Base-by-base conservation (phyloP, 1,140 invertebrate species). In the Bombus ignitus region DNA sequence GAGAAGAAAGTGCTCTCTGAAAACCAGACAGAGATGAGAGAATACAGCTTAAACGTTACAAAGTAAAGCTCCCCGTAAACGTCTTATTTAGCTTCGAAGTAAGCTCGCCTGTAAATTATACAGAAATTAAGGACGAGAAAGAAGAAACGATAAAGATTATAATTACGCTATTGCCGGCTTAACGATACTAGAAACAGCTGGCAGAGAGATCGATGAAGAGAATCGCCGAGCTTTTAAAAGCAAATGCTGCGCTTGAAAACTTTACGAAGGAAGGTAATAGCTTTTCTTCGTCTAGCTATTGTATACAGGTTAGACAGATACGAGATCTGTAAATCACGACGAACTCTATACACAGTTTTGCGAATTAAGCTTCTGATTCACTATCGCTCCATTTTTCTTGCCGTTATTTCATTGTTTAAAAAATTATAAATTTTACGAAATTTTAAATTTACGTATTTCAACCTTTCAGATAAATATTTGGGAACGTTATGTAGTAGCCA, bases 171-270 rank as follows among this genome's bases (percentile, higher is more conserved):
- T 32, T 28, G 18, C 37, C 39, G 8, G 76, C 39, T 42, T 42
- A 78, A 66, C n/a, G 59, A 62, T 44, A 78, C 57, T n/a, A 65
- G 37, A 62, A 78, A 78, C 59, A 78, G n/a, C 59, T 78, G 59
- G 59, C 59, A 44, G 32, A 44, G 37, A 65, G 39, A 42, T 44
- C 65, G 59, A 78, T 44, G 76, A n/a, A 25, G 39, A 65, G 39
- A 44, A 22, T 32, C n/a, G 18, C 12, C 37, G 59, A 25, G 59
- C n/a, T 66, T 78, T 66, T 18, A 78, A 44, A 65, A 44, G 22
- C 37, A 42, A 78, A 65, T 39, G 13, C 53, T 6, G 28, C 12
- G 42, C 59, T 44, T 78, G 13, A 78, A 32, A 32, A n/a, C 39
- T 44, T 66, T 35, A 25, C 74, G 32, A 57, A 76, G 39, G 15